phyloP scores from a whole-genome alignment of 2,888 invertebrate species.

The Latheticus oryzae region DNA sequence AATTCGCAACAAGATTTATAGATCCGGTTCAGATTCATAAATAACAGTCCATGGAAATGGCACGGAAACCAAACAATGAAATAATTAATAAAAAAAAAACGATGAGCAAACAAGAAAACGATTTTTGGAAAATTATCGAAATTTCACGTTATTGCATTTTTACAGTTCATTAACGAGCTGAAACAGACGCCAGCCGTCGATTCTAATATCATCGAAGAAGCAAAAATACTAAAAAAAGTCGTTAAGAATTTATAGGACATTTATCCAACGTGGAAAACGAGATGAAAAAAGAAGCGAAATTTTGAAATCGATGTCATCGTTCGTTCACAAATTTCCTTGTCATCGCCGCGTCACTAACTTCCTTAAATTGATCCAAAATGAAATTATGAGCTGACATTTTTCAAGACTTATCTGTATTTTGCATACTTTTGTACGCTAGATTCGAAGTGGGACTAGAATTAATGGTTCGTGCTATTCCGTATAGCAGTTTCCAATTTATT shows the following conservation, averaged over 20 bases:
- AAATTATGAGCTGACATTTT: constrained; percentile 63
- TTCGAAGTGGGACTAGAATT: constrained; percentile 45
- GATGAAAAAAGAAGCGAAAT: constrained; percentile 2
- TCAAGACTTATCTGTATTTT: constrained; percentile 61
- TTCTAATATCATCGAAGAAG: constrained; percentile 15
- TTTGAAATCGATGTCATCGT: constrained; percentile 52
- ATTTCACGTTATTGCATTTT: constrained; percentile 12
- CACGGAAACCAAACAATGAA: too few relatives aligned
- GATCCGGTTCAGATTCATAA: too few relatives aligned
- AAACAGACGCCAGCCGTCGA: constrained; percentile 18
- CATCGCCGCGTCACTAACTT: constrained; percentile 57
- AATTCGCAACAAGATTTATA: too few relatives aligned
- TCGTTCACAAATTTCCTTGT: constrained; percentile 57
- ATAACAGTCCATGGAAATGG: too few relatives aligned
- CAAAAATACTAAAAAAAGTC: constrained; percentile 46
- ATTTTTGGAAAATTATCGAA: background rate
- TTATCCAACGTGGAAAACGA: constrained; percentile 37
- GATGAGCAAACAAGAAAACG: too few relatives aligned
- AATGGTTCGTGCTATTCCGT: constrained; percentile 43
- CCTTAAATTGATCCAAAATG: constrained; percentile 62
- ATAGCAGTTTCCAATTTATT: constrained; percentile 40
- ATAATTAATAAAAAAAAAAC: too few relatives aligned
- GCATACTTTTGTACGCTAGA: constrained; percentile 51
- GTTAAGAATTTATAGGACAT: constrained; percentile 53
- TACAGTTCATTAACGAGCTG: constrained; percentile 21